These are phyloP conservation scores for Pachypsylla venusta DNA, from an alignment of 1,140 invertebrate species.

Conservation along the genomic window DNA sequence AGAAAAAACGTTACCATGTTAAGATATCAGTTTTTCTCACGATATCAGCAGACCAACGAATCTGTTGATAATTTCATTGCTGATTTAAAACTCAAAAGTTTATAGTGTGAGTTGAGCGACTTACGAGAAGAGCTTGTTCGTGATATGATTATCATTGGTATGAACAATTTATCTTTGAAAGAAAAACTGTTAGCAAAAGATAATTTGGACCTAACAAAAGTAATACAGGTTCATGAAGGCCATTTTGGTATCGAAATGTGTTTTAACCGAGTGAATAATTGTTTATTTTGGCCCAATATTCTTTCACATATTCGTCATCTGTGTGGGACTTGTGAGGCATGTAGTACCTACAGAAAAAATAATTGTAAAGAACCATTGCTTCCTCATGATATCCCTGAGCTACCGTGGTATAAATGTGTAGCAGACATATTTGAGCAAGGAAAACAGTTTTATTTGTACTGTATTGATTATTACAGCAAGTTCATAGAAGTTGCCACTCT, in stretches of 20 bases:
- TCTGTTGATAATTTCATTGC: background rate
- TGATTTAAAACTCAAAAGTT: background rate
- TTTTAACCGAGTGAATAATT: slow-evolving; percentile 27
- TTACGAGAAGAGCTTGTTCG: background rate
- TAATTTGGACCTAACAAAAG: background rate
- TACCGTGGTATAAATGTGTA: slow-evolving; percentile 16
- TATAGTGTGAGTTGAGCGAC: background rate
- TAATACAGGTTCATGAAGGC: slow-evolving; percentile 30
- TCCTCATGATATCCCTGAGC: slow-evolving; percentile 12
- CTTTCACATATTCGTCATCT: slow-evolving; percentile 31
- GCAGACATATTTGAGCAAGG: slow-evolving; percentile 17
- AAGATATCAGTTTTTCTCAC: background rate
- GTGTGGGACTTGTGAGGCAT: slow-evolving; percentile 30
- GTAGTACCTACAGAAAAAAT: slow-evolving; percentile 24
- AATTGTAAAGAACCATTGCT: slow-evolving; percentile 29
- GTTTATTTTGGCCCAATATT: slow-evolving; percentile 33
- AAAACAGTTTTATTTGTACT: slow-evolving; percentile 14
- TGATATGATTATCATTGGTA: background rate
- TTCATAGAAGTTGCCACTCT: slow-evolving; percentile 15
- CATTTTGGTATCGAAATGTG: slow-evolving; percentile 34
- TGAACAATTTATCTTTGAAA: background rate
- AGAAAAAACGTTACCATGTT: background rate
- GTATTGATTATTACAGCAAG: slow-evolving; percentile 19
- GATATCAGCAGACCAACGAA: background rate
- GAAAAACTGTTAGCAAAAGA: background rate